phyloP scores from a whole-genome alignment of 1,140 invertebrate genomes.

The Vanessa atalanta region DNA sequence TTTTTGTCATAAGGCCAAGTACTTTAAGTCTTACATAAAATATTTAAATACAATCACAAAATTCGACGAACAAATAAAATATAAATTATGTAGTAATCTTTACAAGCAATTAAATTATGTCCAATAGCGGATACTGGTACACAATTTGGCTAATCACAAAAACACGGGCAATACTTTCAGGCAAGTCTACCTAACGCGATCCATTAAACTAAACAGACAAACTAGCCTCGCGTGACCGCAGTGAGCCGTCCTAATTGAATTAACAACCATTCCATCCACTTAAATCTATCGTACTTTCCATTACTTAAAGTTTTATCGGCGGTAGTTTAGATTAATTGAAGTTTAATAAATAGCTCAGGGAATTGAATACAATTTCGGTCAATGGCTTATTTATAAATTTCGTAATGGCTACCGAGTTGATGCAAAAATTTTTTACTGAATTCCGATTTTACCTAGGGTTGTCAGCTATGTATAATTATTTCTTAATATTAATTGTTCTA shows the following conservation, averaged over 20 bases:
- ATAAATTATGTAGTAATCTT: no score
- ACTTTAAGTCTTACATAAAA: no score
- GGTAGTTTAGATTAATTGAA: constrained; percentile 41
- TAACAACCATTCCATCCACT: constrained; percentile 53
- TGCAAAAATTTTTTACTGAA: neutral
- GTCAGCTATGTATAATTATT: no score
- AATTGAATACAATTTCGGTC: constrained; percentile 21
- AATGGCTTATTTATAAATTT: constrained; percentile 5
- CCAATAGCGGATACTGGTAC: neutral
- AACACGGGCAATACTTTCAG: neutral
- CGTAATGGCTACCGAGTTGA: neutral
- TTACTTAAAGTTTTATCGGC: constrained; percentile 41
- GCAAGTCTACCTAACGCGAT: neutral
- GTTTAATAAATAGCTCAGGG: constrained; percentile 36
- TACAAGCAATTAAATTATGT: no score
- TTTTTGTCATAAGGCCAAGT: no score
- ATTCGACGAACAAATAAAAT: no score
- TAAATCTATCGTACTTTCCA: constrained; percentile 42
- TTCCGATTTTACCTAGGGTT: no score
- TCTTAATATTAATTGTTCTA: no score
- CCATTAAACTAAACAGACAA: neutral
- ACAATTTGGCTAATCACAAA: neutral
- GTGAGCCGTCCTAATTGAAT: constrained; percentile 51
- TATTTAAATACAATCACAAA: no score
- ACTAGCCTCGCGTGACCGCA: constrained; percentile 49